phyloP scores from a whole-genome alignment of 1,140 invertebrate species.

The Anoplolepis gracilipes region DNA sequence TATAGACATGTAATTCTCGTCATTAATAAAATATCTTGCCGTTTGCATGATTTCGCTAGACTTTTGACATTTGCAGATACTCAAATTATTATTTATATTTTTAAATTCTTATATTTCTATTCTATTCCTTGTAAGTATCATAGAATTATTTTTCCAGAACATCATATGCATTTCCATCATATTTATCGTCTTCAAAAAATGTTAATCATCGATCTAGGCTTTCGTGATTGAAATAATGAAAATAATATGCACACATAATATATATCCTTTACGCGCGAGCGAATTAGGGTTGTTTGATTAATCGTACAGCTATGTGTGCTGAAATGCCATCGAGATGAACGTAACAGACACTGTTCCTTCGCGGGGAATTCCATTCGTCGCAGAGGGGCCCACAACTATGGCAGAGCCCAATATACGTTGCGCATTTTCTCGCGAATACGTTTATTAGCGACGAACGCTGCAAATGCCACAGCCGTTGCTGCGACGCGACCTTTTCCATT shows the following conservation, averaged over 20 bases:
- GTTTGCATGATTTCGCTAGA: not conserved
- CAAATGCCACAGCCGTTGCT: conserved; percentile 54
- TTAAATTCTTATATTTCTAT: not conserved
- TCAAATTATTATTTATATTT: not conserved
- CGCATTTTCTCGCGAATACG: conserved; percentile 64
- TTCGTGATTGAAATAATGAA: not conserved
- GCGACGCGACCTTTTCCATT: conserved; percentile 60
- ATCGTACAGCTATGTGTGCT: not conserved
- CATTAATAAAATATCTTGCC: not conserved
- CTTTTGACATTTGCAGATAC: not conserved
- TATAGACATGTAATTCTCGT: not conserved
- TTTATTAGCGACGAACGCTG: conserved; percentile 61
- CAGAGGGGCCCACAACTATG: conserved; percentile 1
- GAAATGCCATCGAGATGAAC: conserved; percentile 4
- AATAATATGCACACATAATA: not conserved
- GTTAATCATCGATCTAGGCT: not conserved
- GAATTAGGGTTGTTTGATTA: not conserved
- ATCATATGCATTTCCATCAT: not conserved
- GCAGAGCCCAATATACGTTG: conserved; percentile 16
- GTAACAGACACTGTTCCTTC: not conserved
- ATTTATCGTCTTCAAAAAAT: not conserved
- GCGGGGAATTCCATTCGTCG: conserved; percentile 25
- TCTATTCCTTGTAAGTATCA: not conserved
- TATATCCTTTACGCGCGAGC: no score
- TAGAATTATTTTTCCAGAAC: not conserved